Conservation (phyloP, 1,140 invertebrate genomes). For the Bombus ignitus region DNA sequence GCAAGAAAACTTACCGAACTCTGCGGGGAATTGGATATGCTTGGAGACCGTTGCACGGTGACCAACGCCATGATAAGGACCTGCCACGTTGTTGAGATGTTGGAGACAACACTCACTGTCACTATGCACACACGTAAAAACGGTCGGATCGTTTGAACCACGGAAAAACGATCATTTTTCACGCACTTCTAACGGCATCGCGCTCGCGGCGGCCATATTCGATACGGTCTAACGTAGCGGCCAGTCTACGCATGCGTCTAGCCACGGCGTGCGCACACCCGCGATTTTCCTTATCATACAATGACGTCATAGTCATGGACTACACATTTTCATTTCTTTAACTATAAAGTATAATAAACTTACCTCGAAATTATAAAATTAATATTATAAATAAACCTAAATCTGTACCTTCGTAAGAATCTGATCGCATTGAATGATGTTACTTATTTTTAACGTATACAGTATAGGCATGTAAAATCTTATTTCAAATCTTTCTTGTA, state of each 20-base stretch:
- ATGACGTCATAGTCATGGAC: constrained; percentile 33
- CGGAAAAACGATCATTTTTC: constrained; percentile 78
- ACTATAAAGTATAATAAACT: too few relatives aligned
- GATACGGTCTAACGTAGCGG: constrained; percentile 70
- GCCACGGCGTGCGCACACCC: constrained; percentile 43
- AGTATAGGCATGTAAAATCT: too few relatives aligned
- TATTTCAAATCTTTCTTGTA: neutral
- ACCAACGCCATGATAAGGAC: constrained; percentile 85
- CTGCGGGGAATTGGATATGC: constrained; percentile 86
- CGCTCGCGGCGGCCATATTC: constrained; percentile 78
- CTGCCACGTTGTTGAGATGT: constrained; percentile 61
- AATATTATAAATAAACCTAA: neutral
- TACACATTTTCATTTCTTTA: neutral
- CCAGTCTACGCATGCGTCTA: constrained; percentile 49
- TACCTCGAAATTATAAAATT: neutral
- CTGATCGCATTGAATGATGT: neutral
- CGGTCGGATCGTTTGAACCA: constrained; percentile 74
- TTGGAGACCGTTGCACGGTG: constrained; percentile 88
- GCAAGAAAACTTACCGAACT: constrained; percentile 83
- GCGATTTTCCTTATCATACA: constrained; percentile 30
- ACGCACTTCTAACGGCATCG: constrained; percentile 78
- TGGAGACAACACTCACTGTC: constrained; percentile 62
- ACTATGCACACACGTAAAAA: constrained; percentile 70
- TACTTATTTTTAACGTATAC: neutral
- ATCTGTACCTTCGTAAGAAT: neutral